Evolutionary conservation across 2,113 vertebrate genomes (phyloP).

Genomic region (Daphoenositta chrysoptera): DNA sequence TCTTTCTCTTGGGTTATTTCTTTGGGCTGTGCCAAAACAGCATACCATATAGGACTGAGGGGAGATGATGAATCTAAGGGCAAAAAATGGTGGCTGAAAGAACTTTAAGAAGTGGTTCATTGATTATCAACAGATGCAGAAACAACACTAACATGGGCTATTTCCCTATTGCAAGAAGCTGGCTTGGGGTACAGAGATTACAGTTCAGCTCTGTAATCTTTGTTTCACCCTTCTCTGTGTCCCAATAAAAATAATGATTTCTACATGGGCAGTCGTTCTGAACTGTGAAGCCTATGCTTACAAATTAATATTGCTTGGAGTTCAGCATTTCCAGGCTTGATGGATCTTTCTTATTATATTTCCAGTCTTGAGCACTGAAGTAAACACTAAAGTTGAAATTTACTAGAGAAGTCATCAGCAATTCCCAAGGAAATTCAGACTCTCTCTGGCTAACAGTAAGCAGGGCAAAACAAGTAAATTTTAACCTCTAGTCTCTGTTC

Average conservation of each 20-base stretch:
- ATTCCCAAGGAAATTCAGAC: background rate
- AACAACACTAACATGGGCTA: background rate
- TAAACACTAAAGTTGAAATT: background rate
- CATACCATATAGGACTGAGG: background rate
- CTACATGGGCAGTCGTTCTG: background rate
- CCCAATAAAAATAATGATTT: background rate
- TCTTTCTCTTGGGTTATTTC: background rate
- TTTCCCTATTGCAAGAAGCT: background rate
- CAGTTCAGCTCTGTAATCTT: background rate
- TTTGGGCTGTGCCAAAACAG: background rate
- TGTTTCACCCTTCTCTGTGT: background rate
- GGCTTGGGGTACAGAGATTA: background rate
- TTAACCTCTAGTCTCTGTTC: background rate
- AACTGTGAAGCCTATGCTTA: background rate
- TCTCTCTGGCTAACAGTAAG: background rate
- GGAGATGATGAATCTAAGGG: background rate
- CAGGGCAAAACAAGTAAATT: background rate
- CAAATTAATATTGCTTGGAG: background rate
- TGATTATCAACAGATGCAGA: background rate
- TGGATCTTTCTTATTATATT: background rate
- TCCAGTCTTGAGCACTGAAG: background rate
- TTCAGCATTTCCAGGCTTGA: background rate
- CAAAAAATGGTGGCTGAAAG: rapidly evolving
- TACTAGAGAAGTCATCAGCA: background rate
- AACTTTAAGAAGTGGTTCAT: background rate